phyloP scores from a whole-genome alignment of 2,888 invertebrate genomes.

The Dasypogon diadema region DNA sequence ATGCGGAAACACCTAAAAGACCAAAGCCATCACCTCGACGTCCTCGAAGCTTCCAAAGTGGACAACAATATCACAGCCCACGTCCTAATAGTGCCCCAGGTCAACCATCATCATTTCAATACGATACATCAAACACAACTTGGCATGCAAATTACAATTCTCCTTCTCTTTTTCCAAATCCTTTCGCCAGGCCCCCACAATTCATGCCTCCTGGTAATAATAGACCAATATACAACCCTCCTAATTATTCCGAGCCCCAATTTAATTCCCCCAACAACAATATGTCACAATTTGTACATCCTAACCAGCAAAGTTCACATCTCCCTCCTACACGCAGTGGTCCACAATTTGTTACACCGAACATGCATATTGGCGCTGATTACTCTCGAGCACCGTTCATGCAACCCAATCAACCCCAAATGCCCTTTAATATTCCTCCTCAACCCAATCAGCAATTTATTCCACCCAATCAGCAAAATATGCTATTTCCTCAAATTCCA shows the following conservation, averaged over 20 bases:
- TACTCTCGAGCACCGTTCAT: not conserved
- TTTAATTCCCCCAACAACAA: not conserved
- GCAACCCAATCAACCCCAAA: not conserved
- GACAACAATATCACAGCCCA: slow-evolving; percentile 1
- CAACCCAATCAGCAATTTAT: not conserved
- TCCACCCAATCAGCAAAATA: not conserved
- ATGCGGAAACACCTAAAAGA: slow-evolving; percentile 50
- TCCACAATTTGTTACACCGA: not conserved
- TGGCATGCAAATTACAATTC: slow-evolving; percentile 65
- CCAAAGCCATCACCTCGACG: not conserved
- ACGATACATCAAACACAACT: slow-evolving; percentile 62
- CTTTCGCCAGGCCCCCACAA: slow-evolving; percentile 64
- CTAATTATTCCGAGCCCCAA: not conserved
- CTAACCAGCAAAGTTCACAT: not conserved
- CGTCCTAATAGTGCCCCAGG: not conserved
- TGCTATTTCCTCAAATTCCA: not conserved
- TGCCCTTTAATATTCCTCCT: not conserved
- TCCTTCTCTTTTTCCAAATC: slow-evolving; percentile 53
- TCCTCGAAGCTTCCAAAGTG: not conserved
- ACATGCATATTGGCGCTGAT: not conserved
- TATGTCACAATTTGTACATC: not conserved
- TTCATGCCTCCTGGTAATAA: not conserved
- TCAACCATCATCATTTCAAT: slow-evolving; percentile 55
- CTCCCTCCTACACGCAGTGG: too few species aligned
- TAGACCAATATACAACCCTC: not conserved